Base-by-base conservation (phyloP, 2,888 invertebrate species). In the Sphaeridia pumilis region DNA sequence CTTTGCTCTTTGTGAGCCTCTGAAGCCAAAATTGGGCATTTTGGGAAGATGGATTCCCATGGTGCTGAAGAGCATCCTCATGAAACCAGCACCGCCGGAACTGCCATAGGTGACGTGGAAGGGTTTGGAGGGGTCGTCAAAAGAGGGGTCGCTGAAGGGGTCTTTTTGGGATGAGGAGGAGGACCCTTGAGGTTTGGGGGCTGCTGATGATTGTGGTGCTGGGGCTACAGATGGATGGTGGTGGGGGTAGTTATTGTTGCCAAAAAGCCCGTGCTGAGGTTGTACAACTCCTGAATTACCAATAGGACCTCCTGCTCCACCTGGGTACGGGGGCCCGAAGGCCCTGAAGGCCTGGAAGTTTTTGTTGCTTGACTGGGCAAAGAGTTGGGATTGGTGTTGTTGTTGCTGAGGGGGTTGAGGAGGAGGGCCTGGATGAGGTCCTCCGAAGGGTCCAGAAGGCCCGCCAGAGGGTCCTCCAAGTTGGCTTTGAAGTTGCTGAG, bases 11-110 rank as follows among this genome's bases (percentile, higher is more conserved):
- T n/a, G n/a, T n/a, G n/a, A n/a, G n/a, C n/a, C n/a, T n/a, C n/a
- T n/a, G n/a, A n/a, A n/a, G n/a, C n/a, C n/a, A n/a, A n/a, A n/a
- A n/a, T n/a, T n/a, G n/a, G n/a, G n/a, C 38, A 38, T 38, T 14
- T 17, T 38, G 12, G 38, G 35, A 4, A 28, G 20, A 35, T 50
- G 50, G 25, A 50, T 44, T 20, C 50, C 50, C 50, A 50, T 50
- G 34, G 44, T 35, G 26, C 50, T 38, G 7, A 50, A 24, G 3
- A 50, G 31, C 21, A 50, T 28, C 10, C 31, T n/a, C 25, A 50
- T 25, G 26, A 50, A 50, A 50, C 45, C 27, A 2, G 47, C 17
- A 25, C 47, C n/a, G n/a, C n/a, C 47, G 12, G 20, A 10, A 3
- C 12, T n/a, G 20, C 47, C 47, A n/a, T 47, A 47, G n/a, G 35